These are phyloP conservation scores for Rhinella marina DNA, from an alignment of 2,797 vertebrate species.

Conservation along the genomic window DNA sequence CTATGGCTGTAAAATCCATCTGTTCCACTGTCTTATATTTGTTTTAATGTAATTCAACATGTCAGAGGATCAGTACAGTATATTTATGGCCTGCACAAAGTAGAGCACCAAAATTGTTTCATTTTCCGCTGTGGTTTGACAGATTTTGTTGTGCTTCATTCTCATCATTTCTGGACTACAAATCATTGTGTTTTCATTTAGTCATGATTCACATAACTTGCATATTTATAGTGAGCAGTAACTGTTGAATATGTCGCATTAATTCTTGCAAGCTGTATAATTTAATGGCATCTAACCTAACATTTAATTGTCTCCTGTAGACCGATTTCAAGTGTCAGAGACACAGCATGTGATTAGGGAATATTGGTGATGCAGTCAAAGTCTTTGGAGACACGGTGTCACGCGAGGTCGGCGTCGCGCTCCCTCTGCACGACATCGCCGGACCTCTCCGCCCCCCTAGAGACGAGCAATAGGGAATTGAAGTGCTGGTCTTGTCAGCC, in stretches of 20 bases:
- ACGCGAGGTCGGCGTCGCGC: no score
- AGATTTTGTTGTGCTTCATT: conserved; percentile 22
- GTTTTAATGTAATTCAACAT: conserved; percentile 14
- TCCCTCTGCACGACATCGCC: no score
- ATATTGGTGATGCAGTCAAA: not conserved
- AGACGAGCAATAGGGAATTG: no score
- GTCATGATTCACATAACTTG: conserved; percentile 22
- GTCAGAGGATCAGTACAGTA: not conserved
- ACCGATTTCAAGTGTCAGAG: conserved; percentile 23
- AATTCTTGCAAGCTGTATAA: conserved; percentile 40
- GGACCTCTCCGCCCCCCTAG: no score
- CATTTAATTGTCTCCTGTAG: conserved; percentile 43
- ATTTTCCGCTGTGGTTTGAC: conserved; percentile 2
- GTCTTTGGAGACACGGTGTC: not conserved
- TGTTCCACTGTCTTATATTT: conserved; percentile 24
- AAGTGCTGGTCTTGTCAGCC: no score
- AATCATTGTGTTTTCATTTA: conserved; percentile 10
- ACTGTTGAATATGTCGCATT: conserved; percentile 2
- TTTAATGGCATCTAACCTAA: conserved; percentile 32
- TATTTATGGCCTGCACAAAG: not conserved
- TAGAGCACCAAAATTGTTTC: not conserved
- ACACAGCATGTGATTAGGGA: conserved; percentile 1
- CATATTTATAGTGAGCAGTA: conserved; percentile 25
- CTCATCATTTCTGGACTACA: not conserved
- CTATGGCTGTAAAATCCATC: not conserved